Evolutionary conservation across 2,888 invertebrate species (phyloP).

Genomic region (Branchellion lobata): DNA sequence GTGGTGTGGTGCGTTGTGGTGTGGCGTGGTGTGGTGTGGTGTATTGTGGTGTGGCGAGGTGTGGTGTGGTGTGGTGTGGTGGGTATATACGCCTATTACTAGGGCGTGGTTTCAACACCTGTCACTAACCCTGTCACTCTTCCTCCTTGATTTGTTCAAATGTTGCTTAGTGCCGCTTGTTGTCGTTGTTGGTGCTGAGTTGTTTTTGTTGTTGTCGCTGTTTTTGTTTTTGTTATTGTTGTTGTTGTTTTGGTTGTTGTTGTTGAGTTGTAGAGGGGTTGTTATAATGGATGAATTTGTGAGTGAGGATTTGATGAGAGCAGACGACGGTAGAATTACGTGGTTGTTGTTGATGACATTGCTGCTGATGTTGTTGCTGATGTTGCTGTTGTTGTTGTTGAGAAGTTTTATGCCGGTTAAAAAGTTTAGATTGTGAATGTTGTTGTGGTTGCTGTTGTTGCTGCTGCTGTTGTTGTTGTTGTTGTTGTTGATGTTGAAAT

Average conservation of each 20-base stretch:
- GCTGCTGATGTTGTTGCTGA: no score
- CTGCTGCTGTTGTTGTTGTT: neutral
- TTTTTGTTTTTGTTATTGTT: neutral
- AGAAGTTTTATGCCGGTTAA: neutral
- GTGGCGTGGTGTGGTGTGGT: neutral
- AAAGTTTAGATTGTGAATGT: neutral
- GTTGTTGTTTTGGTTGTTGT: neutral
- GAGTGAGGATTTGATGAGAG: neutral
- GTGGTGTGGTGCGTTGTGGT: neutral
- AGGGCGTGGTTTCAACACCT: neutral
- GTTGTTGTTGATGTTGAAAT: neutral
- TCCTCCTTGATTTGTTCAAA: constrained; percentile 51
- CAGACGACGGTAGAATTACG: constrained; percentile 3
- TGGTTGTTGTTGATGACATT: constrained; percentile 15
- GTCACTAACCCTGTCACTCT: constrained; percentile 51
- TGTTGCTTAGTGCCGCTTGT: no score
- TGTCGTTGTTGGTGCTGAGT: neutral
- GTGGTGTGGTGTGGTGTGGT: neutral
- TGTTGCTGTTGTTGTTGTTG: neutral
- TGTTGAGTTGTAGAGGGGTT: neutral
- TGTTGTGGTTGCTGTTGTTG: no score
- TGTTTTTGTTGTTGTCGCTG: neutral
- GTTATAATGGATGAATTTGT: neutral
- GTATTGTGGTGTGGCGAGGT: neutral
- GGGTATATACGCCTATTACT: neutral